Percentiles rank a stretch among this genome's conserved stretches.
Conservation (phyloP, 2,888 invertebrate genomes). For the Nomada goodeniana region DNA sequence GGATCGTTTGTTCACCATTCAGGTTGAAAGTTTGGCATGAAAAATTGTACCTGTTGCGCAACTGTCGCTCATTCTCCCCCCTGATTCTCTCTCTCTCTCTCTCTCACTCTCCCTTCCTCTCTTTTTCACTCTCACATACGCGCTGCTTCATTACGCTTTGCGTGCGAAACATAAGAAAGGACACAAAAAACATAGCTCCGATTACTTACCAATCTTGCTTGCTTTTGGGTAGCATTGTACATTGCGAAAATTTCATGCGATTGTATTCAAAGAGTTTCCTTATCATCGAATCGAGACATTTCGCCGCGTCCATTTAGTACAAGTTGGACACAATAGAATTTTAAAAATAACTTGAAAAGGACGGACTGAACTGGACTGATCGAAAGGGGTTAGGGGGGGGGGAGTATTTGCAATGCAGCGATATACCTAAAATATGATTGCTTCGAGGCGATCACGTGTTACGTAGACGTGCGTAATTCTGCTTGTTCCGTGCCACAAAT, state of each 20-base stretch:
- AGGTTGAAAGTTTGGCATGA: slow-evolving; percentile 11
- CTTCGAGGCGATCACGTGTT: neutral
- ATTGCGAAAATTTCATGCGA: neutral
- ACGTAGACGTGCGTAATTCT: neutral
- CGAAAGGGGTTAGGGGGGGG: neutral
- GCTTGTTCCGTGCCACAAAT: neutral
- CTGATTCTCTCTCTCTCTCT: neutral
- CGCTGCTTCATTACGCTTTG: neutral
- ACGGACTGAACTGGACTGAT: no score
- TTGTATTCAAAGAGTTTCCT: no score
- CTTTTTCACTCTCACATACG: neutral
- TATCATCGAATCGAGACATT: no score
- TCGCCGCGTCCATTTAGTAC: neutral
- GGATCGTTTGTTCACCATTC: no score
- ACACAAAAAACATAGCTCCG: neutral
- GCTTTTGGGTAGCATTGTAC: neutral
- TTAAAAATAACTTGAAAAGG: no score
- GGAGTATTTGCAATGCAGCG: neutral
- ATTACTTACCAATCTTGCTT: neutral
- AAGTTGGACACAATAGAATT: neutral
- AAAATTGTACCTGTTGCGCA: slow-evolving; percentile 45
- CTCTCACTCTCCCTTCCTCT: no score
- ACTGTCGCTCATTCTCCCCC: slow-evolving; percentile 9
- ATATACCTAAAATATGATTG: neutral
- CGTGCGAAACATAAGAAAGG: neutral